Evolutionary conservation across 2,888 invertebrate genomes (phyloP), one percentile per base, ranked within the genome.

Genomic region (Tillus elongatus): DNA sequence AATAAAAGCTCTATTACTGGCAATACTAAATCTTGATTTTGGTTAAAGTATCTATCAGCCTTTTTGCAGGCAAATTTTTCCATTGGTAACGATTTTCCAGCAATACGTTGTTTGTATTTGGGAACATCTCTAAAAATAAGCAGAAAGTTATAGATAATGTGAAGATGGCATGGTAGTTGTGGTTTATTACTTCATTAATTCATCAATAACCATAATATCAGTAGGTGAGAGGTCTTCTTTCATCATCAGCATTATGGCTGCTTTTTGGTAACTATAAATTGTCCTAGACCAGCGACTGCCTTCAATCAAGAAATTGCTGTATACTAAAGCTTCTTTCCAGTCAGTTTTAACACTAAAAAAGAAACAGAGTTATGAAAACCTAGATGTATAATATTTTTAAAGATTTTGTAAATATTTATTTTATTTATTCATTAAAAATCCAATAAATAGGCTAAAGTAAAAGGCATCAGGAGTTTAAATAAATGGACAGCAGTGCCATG

Each of bases 41-140:
- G 90, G 24, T 73, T 72, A 43, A 77, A 73, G 65, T 79, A 95
- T 34, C 91, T 74, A 46, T 79, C 77, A 30, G 89, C 77, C 50
- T 90, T 88, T 57, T 81, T 83, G n/a, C 88, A 77, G 30, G 86
- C 84, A 66, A 95, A 96, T 64, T 97, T 97, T 66, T 97, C 96
- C 78, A 95, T 84, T 2, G 97, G 96, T 45, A 97, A 67, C 0
- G 95, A 95, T 67, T 96, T 96, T 1, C 97, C 96, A 15, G 95
- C 93, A 37, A 96, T 88, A 39, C 87, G 75, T 58, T 92, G 88
- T 54, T 89, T 90, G 63, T 80, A 79, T 35, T 72, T 71, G 2
- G 92, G 86, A 3, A 89, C 87, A 51, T 81, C 75, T 49, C 85
- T 87, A 60, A 29, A 61, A 60, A 46, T 40, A 40, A 39, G n/a